A percentile compares a stretch with the other conserved stretches of the same genome.
These are phyloP conservation scores for Spinus olivaceus DNA, from an alignment of 2,797 vertebrate genomes.

Conservation along the genomic window DNA sequence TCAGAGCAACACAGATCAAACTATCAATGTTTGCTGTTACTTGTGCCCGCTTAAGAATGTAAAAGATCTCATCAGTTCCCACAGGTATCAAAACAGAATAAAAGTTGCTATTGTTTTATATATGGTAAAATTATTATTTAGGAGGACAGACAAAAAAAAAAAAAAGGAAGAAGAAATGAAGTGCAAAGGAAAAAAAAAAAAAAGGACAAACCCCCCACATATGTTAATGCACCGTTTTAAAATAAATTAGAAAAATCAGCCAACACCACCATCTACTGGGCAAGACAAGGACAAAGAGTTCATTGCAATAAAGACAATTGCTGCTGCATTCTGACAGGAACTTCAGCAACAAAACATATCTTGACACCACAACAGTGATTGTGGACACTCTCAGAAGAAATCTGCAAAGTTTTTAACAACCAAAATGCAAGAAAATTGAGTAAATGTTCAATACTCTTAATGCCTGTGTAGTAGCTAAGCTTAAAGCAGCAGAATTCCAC, in stretches of 20 bases:
- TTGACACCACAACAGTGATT: neutral
- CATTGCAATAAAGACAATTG: neutral
- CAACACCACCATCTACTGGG: conserved; percentile 80
- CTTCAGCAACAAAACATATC: neutral
- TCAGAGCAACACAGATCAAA: neutral
- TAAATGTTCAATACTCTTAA: neutral
- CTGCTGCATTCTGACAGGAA: neutral
- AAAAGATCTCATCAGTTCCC: neutral
- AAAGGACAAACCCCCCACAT: fast-evolving
- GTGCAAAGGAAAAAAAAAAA: neutral
- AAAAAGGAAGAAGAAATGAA: neutral
- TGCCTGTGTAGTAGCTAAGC: neutral
- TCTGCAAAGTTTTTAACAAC: neutral
- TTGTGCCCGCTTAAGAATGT: neutral
- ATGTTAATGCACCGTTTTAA: neutral
- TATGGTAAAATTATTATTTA: neutral
- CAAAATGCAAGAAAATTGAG: neutral
- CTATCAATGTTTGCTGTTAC: neutral
- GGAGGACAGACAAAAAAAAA: neutral
- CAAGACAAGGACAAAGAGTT: conserved; percentile 63
- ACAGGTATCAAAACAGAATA: neutral
- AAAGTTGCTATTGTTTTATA: neutral
- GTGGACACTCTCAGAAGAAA: neutral
- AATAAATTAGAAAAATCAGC: conserved; percentile 63
- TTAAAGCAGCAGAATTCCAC: neutral